Evolutionary conservation across 2,888 invertebrate genomes (phyloP), one percentile per base, ranked within the genome.

Genomic region (Anoncus sp.): DNA sequence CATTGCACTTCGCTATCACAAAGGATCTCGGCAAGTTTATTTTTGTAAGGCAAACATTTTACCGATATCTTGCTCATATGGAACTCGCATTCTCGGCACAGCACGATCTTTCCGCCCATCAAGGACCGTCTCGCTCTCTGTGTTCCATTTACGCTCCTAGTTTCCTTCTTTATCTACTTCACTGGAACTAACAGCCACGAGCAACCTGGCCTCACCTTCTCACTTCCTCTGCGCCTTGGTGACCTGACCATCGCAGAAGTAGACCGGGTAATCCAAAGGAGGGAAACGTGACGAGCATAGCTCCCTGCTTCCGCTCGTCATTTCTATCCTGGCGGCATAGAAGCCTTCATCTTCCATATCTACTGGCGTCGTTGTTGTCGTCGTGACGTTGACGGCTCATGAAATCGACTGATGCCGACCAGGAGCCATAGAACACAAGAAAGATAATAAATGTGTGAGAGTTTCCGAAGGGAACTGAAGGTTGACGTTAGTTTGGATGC

Each of bases 231-330:
- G 65, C 57, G 55, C 49, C 43, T 69, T 43, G 47, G 14, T 35
- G 24, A 16, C 35, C 40, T 62, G 31, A 20, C 45, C 47, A 27
- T 40, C 31, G 67, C 60, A 55, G 72, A 72, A 57, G 66, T 47
- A 53, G 60, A 47, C 60, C 65, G 60, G 57, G 67, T 62, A 69
- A 74, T 75, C 76, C 78, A 70, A 85, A 85, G 86, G 84, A 88
- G 84, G 80, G 86, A 86, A 83, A 89, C 90, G 90, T 90, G 90
- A 90, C 89, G 87, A 88, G 88, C 89, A 88, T 90, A 89, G 90
- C 89, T 62, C 43, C 49, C 85, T 85, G 86, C 86, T 85, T 75
- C 86, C 84, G 86, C 86, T 87, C 88, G 87, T 90, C 89, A 87
- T 88, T 88, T 88, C 87, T 83, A 83, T 80, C 85, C 84, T 84